Base-by-base conservation (phyloP, 2,113 vertebrate species). In the Antennarius striatus region DNA sequence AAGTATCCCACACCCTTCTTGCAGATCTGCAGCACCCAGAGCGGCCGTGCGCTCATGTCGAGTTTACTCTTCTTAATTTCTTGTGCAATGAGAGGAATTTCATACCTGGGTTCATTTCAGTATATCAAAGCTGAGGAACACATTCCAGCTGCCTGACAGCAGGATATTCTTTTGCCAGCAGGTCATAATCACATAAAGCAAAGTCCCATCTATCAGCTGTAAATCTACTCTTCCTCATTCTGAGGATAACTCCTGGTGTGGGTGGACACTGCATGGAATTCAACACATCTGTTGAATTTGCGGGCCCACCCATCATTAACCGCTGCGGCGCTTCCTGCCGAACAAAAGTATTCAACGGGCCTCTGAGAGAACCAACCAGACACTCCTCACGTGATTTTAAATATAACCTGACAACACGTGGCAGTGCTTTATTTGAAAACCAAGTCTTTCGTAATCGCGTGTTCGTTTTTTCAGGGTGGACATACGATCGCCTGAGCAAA, bases 1-100 rank as follows among this genome's bases (percentile, higher is more conserved):
- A 86, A 71, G 56, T 28, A 69, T 67, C 54, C 64, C 74, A 76
- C 86, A 60, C 82, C 73, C 86, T 86, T 63, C 47, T 53, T 61
- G 30, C 39, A 75, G 71, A 82, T 64, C 80, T 75, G 60, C 58
- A 71, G 56, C 67, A 61, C 55, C 59, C 30, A 66, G 69, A 36
- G 32, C 32, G 3, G 32, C 22, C 2, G 22, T 22, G 22, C 22
- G 22, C 22, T 22, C 22, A 22, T 22, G 22, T 22, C 22, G 22
- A 22, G 22, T 22, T 22, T 22, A 22, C 22, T 22, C 2, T 22
- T 22, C 22, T 22, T 22, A 22, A 22, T 22, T 22, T 22, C 22
- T 22, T 22, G 22, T 22, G 22, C 22, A 22, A 22, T 22, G 22
- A 22, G 22, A 22, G 22, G 22, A 22, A 22, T 22, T 22, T 22